Evolutionary conservation across 2,888 invertebrate genomes (phyloP), one percentile per base, ranked within the genome.

Genomic region (Drosophila testacea): DNA sequence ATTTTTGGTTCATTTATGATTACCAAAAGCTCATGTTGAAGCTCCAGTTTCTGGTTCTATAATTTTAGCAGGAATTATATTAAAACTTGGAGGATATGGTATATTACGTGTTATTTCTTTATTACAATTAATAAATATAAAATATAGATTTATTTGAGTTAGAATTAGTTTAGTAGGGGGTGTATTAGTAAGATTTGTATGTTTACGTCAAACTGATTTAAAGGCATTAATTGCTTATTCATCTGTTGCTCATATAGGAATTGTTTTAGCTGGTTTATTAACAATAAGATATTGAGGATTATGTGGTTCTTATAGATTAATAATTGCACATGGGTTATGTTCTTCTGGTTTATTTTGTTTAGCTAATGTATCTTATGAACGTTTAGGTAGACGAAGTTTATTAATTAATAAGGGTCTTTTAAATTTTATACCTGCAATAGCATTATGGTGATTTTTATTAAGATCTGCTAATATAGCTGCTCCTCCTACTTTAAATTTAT

Each of bases 21-120:
- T 96, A 32, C 95, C 95, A 69, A 95, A 95, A 59, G 96, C 96
- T 92, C 96, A 96, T 94, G 95, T 96, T 1, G 96, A 96, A 77
- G 96, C 96, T 62, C 95, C 96, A 4, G 93, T 96, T 75, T 93
- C 94, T 2, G 95, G 96, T 0, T 96, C 95, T 2, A 96, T 96
- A 93, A 94, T 96, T 94, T 94, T 96, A 92, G 96, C 95, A 0
- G 95, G 95, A 0, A 93, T 96, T 92, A 94, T 96, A 88, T 93
- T 96, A 92, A 96, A 96, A 90, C 93, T 96, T 93, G 96, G 96
- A 0, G 95, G 95, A 0, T 96, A 95, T 93, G 95, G 95, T 0
- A 80, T 96, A 85, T 91, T 95, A 67, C 95, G 95, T 0, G 77
- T 94, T 82, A 90, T 94, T 90, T 77, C 88, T 78, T 87, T 94